phyloP scores from a whole-genome alignment of 2,888 invertebrate genomes.

The Ectemnius cavifrons region DNA sequence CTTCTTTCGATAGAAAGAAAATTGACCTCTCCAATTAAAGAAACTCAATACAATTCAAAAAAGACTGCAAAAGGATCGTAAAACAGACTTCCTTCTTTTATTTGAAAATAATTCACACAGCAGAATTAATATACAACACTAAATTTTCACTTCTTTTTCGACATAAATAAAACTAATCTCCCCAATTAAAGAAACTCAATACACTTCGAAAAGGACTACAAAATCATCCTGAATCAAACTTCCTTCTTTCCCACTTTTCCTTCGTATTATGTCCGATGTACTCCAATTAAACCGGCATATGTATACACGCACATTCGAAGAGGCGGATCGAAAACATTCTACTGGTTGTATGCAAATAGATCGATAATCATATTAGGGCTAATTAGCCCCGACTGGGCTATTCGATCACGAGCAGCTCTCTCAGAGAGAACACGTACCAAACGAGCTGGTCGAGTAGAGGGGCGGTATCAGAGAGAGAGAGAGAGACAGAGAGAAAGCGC shows the following conservation, averaged over 20 bases:
- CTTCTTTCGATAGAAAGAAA: constrained; percentile 43
- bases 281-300: constrained; percentile 19
- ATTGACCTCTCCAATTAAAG: constrained; percentile 58
- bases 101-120: constrained; percentile 61
- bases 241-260: too few relatives aligned
- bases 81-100: constrained; percentile 57
- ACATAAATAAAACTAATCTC: too few relatives aligned
- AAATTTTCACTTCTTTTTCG: too few relatives aligned
- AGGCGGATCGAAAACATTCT: constrained; percentile 41
- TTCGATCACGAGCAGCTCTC: constrained; percentile 50
- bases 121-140: background rate
- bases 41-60: constrained; percentile 65
- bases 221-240: constrained; percentile 31
- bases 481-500: background rate
- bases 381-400: constrained; percentile 55
- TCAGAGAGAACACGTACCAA: constrained; percentile 35
- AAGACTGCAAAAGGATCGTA: constrained; percentile 32
- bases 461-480: too few relatives aligned
- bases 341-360: constrained; percentile 51
- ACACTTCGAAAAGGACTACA: constrained; percentile 50
- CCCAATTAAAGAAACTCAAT: constrained; percentile 69
- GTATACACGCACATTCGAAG: background rate
- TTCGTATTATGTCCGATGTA: too few relatives aligned
- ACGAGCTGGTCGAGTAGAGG: too few relatives aligned
- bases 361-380: constrained; percentile 60